phyloP scores from a whole-genome alignment of 2,113 vertebrate genomes.

The Sphaerodactylus townsendi region DNA sequence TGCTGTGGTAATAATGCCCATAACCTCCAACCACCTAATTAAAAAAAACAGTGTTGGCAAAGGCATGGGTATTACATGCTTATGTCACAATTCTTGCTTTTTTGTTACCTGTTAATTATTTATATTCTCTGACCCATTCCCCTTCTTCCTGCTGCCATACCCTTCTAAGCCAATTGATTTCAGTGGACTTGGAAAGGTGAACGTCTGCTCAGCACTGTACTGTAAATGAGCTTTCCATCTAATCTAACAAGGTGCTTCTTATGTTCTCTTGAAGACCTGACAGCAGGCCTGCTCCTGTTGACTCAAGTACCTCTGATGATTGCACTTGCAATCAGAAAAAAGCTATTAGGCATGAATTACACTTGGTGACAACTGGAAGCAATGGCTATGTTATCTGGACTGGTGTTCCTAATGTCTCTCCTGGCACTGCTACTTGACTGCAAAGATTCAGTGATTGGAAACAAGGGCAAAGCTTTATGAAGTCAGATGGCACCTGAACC shows the following conservation, averaged over 20 bases:
- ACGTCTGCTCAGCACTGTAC: neutral
- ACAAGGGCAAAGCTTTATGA: neutral
- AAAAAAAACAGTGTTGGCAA: too few relatives aligned
- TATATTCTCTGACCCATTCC: neutral
- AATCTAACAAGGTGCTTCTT: neutral
- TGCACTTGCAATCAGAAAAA: conserved; percentile 10
- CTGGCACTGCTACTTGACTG: neutral
- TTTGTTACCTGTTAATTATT: neutral
- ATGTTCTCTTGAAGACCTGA: neutral
- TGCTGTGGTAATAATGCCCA: neutral
- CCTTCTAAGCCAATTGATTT: too few relatives aligned
- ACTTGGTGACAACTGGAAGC: neutral
- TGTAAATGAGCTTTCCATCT: neutral
- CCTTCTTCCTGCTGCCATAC: neutral
- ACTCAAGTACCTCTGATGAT: neutral
- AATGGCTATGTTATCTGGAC: neutral
- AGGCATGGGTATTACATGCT: too few relatives aligned
- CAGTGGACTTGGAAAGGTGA: too few relatives aligned
- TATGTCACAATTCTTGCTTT: neutral
- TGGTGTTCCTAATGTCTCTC: neutral
- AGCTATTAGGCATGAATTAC: neutral
- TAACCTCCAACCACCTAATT: too few relatives aligned
- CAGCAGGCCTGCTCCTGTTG: neutral
- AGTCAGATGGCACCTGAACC: neutral
- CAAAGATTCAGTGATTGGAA: neutral